These are phyloP conservation scores for Cataglyphis cursor DNA, from an alignment of 2,888 invertebrate species.

Conservation along the genomic window DNA sequence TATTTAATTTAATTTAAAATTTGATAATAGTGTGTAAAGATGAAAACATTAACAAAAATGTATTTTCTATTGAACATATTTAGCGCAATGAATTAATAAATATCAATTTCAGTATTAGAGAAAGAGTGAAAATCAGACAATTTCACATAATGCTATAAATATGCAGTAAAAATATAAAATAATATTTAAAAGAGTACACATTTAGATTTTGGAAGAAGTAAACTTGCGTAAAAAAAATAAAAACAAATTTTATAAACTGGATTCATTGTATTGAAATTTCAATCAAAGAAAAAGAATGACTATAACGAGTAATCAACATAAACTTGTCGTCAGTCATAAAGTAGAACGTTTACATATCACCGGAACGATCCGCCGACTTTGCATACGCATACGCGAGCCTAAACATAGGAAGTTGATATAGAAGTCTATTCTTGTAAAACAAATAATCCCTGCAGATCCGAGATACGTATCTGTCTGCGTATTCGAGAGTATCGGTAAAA, in stretches of 20 bases:
- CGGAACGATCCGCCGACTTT: slow-evolving; percentile 70
- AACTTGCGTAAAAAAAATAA: background rate
- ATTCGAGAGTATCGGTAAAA: slow-evolving; percentile 15
- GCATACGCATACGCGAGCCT: slow-evolving; percentile 70
- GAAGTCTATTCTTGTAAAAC: slow-evolving; percentile 83
- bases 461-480: slow-evolving; percentile 50
- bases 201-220: background rate
- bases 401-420: slow-evolving; percentile 85
- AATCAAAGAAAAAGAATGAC: slow-evolving; percentile 34
- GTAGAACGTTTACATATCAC: slow-evolving; percentile 73
- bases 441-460: slow-evolving; percentile 79
- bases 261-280: slow-evolving; percentile 22
- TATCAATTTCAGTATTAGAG: background rate
- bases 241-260: background rate
- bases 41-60: background rate
- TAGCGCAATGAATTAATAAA: background rate
- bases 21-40: background rate
- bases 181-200: background rate
- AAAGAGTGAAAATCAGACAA: background rate
- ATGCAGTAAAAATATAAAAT: background rate
- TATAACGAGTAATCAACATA: slow-evolving; percentile 74
- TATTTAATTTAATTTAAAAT: slow-evolving; percentile 10
- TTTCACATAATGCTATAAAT: background rate
- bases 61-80: background rate
- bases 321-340: slow-evolving; percentile 77